phyloP scores from a whole-genome alignment of 2,113 vertebrate species.

The Melanostigma gelatinosum region DNA sequence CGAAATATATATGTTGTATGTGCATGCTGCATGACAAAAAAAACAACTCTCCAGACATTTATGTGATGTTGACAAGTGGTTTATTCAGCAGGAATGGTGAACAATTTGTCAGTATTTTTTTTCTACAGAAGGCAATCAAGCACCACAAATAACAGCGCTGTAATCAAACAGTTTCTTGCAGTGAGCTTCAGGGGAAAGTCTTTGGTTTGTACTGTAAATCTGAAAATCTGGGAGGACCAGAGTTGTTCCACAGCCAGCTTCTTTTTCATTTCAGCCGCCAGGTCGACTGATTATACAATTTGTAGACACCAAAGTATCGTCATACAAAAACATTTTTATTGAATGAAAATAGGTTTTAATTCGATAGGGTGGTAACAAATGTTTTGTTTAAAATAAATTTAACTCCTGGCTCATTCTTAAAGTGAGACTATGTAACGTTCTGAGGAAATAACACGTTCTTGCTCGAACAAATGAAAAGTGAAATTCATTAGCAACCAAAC shows the following conservation, averaged over 20 bases:
- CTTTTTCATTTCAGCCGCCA: constrained; percentile 29
- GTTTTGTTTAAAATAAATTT: constrained; percentile 38
- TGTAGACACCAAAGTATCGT: constrained; percentile 25
- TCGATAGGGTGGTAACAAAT: constrained; percentile 35
- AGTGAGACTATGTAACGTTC: constrained; percentile 48
- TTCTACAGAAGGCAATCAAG: constrained; percentile 81
- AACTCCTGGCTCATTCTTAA: constrained; percentile 44
- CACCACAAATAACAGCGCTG: constrained; percentile 77
- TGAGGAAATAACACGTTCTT: neutral
- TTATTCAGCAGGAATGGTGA: constrained; percentile 89
- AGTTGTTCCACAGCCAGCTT: constrained; percentile 20
- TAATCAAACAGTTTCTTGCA: constrained; percentile 73
- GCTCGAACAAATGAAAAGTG: neutral
- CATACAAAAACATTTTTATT: constrained; percentile 32
- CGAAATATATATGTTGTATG: neutral
- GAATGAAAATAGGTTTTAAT: constrained; percentile 10
- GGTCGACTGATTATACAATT: constrained; percentile 20
- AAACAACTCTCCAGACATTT: constrained; percentile 51
- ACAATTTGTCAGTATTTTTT: constrained; percentile 82
- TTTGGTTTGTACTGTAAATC: constrained; percentile 74
- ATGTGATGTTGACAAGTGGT: constrained; percentile 83
- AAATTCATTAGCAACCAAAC: neutral
- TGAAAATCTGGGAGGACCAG: constrained; percentile 40
- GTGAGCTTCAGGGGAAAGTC: constrained; percentile 69
- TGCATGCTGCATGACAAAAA: constrained; percentile 52